Conservation (phyloP, 2,113 vertebrate species). For the rabbit (Oryctolagus cuniculus) region mOryCun1.1 NC_091435.1:137551501-137552000, state of each 20-base stretch:
- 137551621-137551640: not conserved
- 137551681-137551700: not conserved
- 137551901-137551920: conserved; percentile 12
- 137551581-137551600: conserved; percentile 44
- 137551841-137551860: not conserved
- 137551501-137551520: conserved; percentile 29
- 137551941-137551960: not conserved
- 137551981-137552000: not conserved
- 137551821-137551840: not conserved
- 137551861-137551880: not conserved
- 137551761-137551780: not conserved
- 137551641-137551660: conserved; percentile 28
- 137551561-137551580: not conserved
- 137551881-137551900: conserved; percentile 2
- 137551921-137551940: not conserved
- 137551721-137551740: not conserved
- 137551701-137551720: not conserved
- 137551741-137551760: not conserved
- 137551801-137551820: not conserved
- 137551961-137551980: conserved; percentile 24
- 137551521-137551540: conserved; percentile 53
- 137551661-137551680: conserved; percentile 12
- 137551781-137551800: not conserved
- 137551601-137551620: conserved; percentile 5
- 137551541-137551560: conserved; percentile 49